Evolutionary conservation across 2,113 vertebrate genomes (phyloP).

Genomic region (Epinephelus cyanopodus): DNA sequence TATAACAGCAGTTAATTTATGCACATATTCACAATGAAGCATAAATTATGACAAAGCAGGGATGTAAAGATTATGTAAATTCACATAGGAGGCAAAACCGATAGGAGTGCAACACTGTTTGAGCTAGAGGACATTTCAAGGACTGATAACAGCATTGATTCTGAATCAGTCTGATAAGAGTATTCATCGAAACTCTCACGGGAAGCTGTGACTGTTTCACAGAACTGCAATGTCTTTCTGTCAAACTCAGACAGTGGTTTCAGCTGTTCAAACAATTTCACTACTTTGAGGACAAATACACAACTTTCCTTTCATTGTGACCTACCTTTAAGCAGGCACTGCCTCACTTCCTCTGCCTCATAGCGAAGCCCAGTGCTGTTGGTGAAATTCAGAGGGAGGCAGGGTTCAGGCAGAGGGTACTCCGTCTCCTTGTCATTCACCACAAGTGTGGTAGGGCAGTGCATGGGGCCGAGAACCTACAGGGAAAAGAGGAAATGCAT

Average conservation of each 20-base stretch:
- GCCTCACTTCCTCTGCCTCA: slow-evolving; percentile 84
- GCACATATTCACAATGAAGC: slow-evolving; percentile 25
- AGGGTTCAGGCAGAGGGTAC: slow-evolving; percentile 76
- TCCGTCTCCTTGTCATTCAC: slow-evolving; percentile 68
- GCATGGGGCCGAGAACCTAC: slow-evolving; percentile 78
- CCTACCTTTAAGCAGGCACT: slow-evolving; percentile 84
- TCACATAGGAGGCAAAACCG: neutral
- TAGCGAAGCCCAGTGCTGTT: slow-evolving; percentile 79
- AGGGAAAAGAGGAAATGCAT: neutral
- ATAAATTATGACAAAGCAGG: slow-evolving; percentile 24
- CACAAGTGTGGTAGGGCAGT: slow-evolving; percentile 79
- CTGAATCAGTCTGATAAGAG: slow-evolving; percentile 7
- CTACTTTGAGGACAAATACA: slow-evolving; percentile 42
- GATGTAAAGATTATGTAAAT: slow-evolving; percentile 61
- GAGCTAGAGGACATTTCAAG: slow-evolving; percentile 39
- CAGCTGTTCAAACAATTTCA: neutral
- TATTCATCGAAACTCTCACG: neutral
- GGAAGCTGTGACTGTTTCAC: neutral
- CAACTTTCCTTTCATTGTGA: slow-evolving; percentile 22
- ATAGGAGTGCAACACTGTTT: neutral
- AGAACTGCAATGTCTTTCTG: slow-evolving; percentile 14
- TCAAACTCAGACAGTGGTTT: slow-evolving; percentile 9
- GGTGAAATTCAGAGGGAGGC: slow-evolving; percentile 76
- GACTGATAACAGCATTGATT: slow-evolving; percentile 25
- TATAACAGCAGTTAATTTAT: neutral